Base-by-base conservation (phyloP, 1,140 invertebrate genomes). In the Aphelinus certus region DNA sequence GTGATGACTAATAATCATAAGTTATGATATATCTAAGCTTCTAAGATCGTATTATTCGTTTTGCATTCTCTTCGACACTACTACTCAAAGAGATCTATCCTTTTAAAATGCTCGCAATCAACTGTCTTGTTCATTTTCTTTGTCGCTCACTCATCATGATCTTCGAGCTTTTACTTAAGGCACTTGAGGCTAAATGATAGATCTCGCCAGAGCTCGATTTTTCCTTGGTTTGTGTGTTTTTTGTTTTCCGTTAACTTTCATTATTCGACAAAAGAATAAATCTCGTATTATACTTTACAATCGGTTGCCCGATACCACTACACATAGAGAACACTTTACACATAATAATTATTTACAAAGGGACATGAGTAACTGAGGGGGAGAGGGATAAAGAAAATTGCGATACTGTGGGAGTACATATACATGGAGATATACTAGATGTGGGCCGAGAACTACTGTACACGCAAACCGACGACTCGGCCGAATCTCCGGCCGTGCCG, bases 271-370 rank as follows among this genome's bases (percentile, higher is more conserved):
- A 53, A 56, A 55, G n/a, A 56, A 57, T 56, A 69, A 49, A 57
- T 64, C 3, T 63, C 9, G 58, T n/a, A 26, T 48, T 57, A 57
- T 69, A 70, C 7, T 62, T 71, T 65, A 58, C 56, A 70, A 71
- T 61, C 26, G 51, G 26, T 64, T 55, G 46, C 58, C 10, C n/a
- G n/a, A 70, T 57, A 47, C 53, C 51, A 71, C 57, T 71, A 76
- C 69, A 76, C 64, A 72, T 47, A 70, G 51, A 76, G 42, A 71
- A 62, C 48, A 72, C 69, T 71, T 62, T 76, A 76, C 63, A 76
- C 57, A 9, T 71, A 65, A 57, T 64, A 62, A 64, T 62, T 76
- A 76, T 76, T 76, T 76, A 76, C 75, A 76, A 76, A 75, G 26
- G 26, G 26, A 26, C 26, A 26, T 26, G 26, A 26, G 26, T 26